These are phyloP conservation scores for Aurelia aurita DNA, from an alignment of 30 jellyfish, hydroid and myxozoan species.

Conservation along the genomic window DNA sequence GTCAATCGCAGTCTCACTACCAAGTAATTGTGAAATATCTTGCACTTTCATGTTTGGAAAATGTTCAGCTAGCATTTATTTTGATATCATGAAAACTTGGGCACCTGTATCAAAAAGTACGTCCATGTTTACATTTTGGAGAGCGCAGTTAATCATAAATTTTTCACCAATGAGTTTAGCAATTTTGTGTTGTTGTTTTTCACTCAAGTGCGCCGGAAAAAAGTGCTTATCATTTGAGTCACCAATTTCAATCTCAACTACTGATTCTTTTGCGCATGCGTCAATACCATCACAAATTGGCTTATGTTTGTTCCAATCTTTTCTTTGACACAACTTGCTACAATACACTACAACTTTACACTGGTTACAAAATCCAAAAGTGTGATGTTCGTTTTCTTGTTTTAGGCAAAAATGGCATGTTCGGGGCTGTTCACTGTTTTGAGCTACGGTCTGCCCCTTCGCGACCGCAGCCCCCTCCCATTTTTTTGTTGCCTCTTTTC, in stretches of 20 bases:
- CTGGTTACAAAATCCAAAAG: constrained; percentile 6
- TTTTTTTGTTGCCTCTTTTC: constrained; percentile 14
- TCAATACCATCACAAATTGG: constrained; percentile 12
- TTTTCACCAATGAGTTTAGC: constrained; percentile 49
- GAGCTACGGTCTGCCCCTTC: constrained; percentile 37
- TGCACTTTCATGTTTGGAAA: background rate
- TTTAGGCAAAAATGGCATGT: constrained; percentile 29
- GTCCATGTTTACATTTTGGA: background rate
- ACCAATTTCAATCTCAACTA: constrained; percentile 5
- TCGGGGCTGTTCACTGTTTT: constrained; percentile 20
- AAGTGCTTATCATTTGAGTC: constrained; percentile 8
- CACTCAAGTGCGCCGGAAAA: constrained; percentile 4
- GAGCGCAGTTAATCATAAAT: constrained; percentile 14
- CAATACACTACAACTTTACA: constrained; percentile 35
- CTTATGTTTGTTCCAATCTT: constrained; percentile 19
- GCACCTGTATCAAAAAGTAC: constrained; percentile 60
- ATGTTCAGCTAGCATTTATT: background rate
- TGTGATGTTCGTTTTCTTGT: constrained; percentile 1
- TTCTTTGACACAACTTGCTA: constrained; percentile 30
- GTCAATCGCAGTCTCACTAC: constrained; percentile 13
- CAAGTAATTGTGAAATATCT: constrained; percentile 14
- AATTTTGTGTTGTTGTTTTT: constrained; percentile 6
- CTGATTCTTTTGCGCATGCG: background rate
- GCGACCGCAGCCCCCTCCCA: constrained; percentile 35
- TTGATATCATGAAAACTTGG: constrained; percentile 30